Evolutionary conservation across 2,797 vertebrate genomes (phyloP), one percentile per base, ranked within the genome.

Genomic region (Lacerta agilis): DNA sequence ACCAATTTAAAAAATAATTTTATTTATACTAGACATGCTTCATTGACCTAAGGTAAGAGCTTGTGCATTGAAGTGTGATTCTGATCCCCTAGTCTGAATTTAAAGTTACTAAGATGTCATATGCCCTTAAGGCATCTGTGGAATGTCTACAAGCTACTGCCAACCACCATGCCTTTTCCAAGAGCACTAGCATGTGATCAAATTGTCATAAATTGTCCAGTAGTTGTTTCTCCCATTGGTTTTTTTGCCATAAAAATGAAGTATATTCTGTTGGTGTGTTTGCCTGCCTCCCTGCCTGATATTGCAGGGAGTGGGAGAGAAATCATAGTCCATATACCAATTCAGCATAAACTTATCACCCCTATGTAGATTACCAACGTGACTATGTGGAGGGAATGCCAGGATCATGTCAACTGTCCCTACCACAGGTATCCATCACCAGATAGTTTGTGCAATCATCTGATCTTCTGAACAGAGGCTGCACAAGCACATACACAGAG

Each of bases 1-100:
- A 7, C 45, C 75, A 64, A 75, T 87, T 36, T 93, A 66, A 80
- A 18, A 91, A 86, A 91, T 79, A 77, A 45, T 79, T n/a, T 20
- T 88, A 6, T 87, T 87, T 87, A 27, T 72, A 89, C 85, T 49
- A 91, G 89, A 20, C 25, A 71, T 38, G 33, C 6, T 85, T 80
- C 8, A 88, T 64, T 49, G 85, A 83, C 66, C 23, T 81, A 76
- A 69, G 33, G 2, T 64, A 89, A 89, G 38, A 33, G 84, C 75
- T 76, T 78, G 67, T 45, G 86, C 86, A 91, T 36, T 80, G 77
- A 73, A 33, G 15, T 83, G 27, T 3, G 29, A 81, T 86, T 29
- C 43, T 83, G 85, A 79, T 87, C 83, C 69, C 49, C 9, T 71
- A 15, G 33, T 23, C 81, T 55, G 71, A 49, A 87, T 49, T 82